phyloP scores from a whole-genome alignment of 1,140 invertebrate genomes.

The Sitophilus oryzae region DNA sequence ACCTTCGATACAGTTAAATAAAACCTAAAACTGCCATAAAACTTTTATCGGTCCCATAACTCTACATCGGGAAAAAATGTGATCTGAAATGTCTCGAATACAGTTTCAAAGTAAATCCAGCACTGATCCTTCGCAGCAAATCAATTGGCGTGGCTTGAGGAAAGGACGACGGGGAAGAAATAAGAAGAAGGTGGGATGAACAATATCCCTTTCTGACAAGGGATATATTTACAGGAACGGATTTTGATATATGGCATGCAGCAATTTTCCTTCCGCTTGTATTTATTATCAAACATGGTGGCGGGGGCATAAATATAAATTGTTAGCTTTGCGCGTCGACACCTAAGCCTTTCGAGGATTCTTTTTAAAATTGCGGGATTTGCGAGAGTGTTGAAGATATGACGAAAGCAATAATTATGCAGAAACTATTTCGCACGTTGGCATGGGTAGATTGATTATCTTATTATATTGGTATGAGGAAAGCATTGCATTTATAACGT shows the following conservation, averaged over 20 bases:
- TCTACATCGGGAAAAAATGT: conserved; percentile 31
- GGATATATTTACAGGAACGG: conserved; percentile 26
- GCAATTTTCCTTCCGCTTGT: not conserved
- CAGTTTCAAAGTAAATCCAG: conserved; percentile 34
- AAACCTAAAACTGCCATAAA: conserved; percentile 21
- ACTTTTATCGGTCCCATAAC: conserved; percentile 27
- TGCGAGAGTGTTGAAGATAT: too few species aligned
- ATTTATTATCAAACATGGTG: not conserved
- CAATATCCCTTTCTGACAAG: conserved; percentile 33
- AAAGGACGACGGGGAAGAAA: conserved; percentile 26
- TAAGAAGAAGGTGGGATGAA: conserved; percentile 22
- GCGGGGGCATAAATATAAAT: too few species aligned
- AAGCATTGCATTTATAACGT: too few species aligned
- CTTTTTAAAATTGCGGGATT: too few species aligned
- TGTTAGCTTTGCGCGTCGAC: too few species aligned
- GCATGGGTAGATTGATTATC: too few species aligned
- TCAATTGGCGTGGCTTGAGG: conserved; percentile 33
- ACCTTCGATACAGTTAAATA: conserved; percentile 22
- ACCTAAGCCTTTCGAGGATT: too few species aligned
- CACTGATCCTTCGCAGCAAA: conserved; percentile 33
- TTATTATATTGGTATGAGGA: too few species aligned
- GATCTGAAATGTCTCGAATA: conserved; percentile 33
- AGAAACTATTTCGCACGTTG: too few species aligned
- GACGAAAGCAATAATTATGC: too few species aligned
- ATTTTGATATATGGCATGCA: not conserved